Conservation (phyloP, 2,797 vertebrate species). For the Esox lucius region DNA sequence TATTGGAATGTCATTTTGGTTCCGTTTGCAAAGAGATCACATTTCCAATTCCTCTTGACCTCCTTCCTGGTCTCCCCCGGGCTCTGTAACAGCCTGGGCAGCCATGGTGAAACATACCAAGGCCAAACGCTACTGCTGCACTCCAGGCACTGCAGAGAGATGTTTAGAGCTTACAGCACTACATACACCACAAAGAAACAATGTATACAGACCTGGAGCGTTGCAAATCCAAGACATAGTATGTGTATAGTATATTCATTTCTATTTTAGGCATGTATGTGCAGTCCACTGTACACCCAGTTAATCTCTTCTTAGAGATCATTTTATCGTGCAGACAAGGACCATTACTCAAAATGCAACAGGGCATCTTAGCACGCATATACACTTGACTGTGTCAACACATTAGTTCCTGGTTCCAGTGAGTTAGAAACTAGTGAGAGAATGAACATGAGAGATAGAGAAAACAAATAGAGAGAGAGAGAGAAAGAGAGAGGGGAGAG, state of each 20-base stretch:
- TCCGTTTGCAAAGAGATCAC: constrained; percentile 57
- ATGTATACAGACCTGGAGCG: not conserved
- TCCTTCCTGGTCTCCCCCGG: constrained; percentile 38
- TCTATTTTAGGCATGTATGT: too few species aligned
- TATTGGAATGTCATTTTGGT: constrained; percentile 67
- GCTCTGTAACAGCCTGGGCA: constrained; percentile 50
- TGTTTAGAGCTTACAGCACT: not conserved
- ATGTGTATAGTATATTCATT: not conserved
- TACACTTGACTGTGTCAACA: not conserved
- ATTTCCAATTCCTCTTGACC: constrained; percentile 63
- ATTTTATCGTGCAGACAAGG: not conserved
- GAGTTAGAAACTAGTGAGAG: not conserved
- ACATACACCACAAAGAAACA: not conserved
- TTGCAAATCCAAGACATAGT: too few species aligned
- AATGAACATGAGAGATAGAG: not conserved
- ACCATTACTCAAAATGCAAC: not conserved
- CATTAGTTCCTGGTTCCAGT: too few species aligned
- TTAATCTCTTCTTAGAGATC: too few species aligned
- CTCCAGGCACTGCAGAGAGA: not conserved
- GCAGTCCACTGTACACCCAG: not conserved
- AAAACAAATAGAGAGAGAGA: constrained; percentile 23
- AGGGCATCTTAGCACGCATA: not conserved
- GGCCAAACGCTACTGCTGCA: not conserved
- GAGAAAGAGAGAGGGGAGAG: not conserved
- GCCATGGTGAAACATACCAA: constrained; percentile 42